A percentile compares a stretch with the other conserved stretches of the same genome.
Evolutionary conservation across 2,888 invertebrate species (phyloP).

Genomic region (Mythimna vitellina): DNA sequence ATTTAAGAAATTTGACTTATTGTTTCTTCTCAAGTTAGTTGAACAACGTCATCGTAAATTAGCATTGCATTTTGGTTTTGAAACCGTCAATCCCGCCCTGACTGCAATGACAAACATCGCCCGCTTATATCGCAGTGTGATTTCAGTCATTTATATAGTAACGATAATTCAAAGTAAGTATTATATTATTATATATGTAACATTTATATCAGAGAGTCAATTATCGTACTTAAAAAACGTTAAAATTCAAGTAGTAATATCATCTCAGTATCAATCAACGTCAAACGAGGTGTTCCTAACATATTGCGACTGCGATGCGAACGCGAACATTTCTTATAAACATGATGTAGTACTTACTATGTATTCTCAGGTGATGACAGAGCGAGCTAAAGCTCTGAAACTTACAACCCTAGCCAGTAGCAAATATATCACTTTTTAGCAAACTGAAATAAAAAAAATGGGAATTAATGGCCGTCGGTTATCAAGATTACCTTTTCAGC

Average conservation of each 20-base stretch:
- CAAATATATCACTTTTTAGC: conserved; percentile 37
- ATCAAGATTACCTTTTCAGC: conserved; percentile 57
- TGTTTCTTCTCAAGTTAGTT: not conserved
- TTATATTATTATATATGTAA: no score
- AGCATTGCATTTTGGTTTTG: not conserved
- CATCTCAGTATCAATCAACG: no score
- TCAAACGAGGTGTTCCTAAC: no score
- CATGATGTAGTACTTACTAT: not conserved
- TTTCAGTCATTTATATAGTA: not conserved
- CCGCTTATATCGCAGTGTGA: not conserved
- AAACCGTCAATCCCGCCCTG: not conserved
- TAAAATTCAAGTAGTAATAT: no score
- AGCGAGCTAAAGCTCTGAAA: conserved; percentile 8
- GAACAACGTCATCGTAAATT: not conserved
- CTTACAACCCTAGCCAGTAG: conserved; percentile 20
- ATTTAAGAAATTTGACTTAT: no score
- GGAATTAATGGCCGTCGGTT: conserved; percentile 44
- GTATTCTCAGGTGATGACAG: conserved; percentile 3
- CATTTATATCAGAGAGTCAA: no score
- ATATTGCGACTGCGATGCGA: no score
- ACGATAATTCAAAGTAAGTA: not conserved
- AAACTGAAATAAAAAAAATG: conserved; percentile 53
- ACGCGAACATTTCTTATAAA: no score
- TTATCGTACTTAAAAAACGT: no score
- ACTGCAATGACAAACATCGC: not conserved